Percentiles rank a stretch among this genome's conserved stretches.
phyloP scores from a whole-genome alignment of 2,113 vertebrate species.

The Tetrax tetrax region DNA sequence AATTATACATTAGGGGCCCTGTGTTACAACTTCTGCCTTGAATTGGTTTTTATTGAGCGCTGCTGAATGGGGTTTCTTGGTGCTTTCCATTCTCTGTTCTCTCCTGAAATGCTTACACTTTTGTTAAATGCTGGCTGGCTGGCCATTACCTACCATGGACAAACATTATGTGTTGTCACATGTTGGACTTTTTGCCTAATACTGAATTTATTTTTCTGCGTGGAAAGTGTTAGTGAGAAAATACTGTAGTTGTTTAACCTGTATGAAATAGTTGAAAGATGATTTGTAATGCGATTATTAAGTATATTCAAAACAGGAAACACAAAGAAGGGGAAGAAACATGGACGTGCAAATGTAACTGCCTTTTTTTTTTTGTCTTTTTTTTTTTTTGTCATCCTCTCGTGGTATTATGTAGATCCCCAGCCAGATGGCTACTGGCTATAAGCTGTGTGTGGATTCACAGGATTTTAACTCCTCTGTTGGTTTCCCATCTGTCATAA shows the following conservation, averaged over 20 bases:
- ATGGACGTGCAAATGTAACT: conserved; percentile 7
- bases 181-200: background rate
- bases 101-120: background rate
- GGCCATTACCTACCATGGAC: background rate
- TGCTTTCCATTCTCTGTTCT: background rate
- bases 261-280: background rate
- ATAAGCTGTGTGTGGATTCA: conserved; percentile 55
- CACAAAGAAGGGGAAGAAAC: background rate
- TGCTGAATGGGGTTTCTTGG: background rate
- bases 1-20: conserved; percentile 31
- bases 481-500: conserved; percentile 62
- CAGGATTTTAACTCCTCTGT: conserved; percentile 64
- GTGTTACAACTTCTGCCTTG: background rate
- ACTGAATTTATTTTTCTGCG: background rate
- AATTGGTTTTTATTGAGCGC: background rate
- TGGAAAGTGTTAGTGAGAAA: background rate
- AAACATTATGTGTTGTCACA: background rate
- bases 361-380: background rate
- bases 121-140: background rate
- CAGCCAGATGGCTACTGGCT: conserved; percentile 66
- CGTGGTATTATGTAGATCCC: conserved; percentile 43
- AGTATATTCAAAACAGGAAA: conserved; percentile 12
- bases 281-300: background rate
- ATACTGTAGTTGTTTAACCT: background rate
- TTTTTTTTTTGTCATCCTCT: background rate